Base-by-base conservation (phyloP, 2,797 vertebrate genomes). In the Apogon talboti region DNA sequence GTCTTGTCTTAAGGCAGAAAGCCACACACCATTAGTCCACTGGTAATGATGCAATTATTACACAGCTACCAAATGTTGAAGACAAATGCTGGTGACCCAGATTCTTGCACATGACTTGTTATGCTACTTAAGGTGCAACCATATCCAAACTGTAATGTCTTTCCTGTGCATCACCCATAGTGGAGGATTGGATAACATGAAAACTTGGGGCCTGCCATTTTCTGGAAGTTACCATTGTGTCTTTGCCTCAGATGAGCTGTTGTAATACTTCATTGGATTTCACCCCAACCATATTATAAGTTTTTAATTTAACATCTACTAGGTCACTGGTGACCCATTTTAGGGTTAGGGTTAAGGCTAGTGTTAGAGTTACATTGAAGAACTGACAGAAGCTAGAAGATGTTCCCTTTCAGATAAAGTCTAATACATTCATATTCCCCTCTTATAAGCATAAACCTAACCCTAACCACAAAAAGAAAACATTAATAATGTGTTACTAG, bases 71-170 rank as follows among this genome's bases (percentile, higher is more conserved):
- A 57, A n/a, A 59, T 47, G 6, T 49, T 46, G 3, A 6, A 51
- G 7, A 54, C 59, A 46, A 48, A 30, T 40, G 35, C 24, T 28
- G 24, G 24, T 28, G 24, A 28, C 24, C 24, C 6, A 28, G 24
- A 28, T 28, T 21, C 19, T 21, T 21, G 19, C 19, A 21, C 19
- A 21, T 21, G 19, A 21, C 19, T 21, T 28, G 6, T 28, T 28
- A 28, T 28, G 6, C 24, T 28, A 28, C 24, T 35, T 35, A 60
- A 47, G 61, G 50, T 82, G 68, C 58, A 68, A 73, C 63, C 55
- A 54, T 57, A 30, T 66, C 82, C 57, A 76, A 52, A 81, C 70
- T 71, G 70, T 10, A 15, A 51, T 14, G 18, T 51, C 63, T 18
- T 46, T 45, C 35, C 47, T 67, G 35, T 62, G 15, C 33, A 62